These are phyloP conservation scores for Megaceryle maxima DNA, from an alignment of 2,113 vertebrate species.

Conservation along the genomic window DNA sequence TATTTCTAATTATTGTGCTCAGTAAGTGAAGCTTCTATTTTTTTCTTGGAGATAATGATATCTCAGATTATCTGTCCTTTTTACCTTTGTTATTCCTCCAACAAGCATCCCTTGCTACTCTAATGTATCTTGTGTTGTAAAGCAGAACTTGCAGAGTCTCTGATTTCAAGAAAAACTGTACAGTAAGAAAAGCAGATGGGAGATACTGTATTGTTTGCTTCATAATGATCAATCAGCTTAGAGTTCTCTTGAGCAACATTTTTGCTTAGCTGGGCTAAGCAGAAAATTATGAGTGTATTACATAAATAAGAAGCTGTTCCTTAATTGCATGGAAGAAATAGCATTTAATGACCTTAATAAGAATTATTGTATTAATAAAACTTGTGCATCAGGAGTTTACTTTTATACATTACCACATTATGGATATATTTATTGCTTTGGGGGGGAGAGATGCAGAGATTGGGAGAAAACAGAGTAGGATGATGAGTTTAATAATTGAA, in stretches of 20 bases:
- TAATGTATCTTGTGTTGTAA: not conserved
- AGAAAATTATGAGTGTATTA: not conserved
- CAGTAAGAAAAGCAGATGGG: not conserved
- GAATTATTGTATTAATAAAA: slow-evolving; percentile 51
- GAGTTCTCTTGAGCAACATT: not conserved
- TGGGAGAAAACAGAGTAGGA: not conserved
- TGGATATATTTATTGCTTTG: not conserved
- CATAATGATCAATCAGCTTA: not conserved
- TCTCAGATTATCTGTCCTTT: not conserved
- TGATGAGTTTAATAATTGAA: not conserved
- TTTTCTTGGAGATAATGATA: not conserved
- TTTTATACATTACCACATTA: slow-evolving; percentile 15
- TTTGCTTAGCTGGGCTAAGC: not conserved
- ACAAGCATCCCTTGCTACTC: not conserved
- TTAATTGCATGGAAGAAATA: not conserved
- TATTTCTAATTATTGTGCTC: not conserved
- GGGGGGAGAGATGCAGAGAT: not conserved
- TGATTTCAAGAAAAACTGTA: not conserved
- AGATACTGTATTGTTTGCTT: not conserved
- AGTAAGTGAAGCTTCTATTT: not conserved
- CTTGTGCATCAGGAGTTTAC: not conserved
- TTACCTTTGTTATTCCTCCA: not conserved
- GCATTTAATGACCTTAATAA: slow-evolving; percentile 1
- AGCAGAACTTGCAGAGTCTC: not conserved
- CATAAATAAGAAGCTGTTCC: not conserved